Evolutionary conservation across 2,113 vertebrate species (phyloP), one percentile per base, ranked within the genome.

Genomic region (Entomyzon cyanotis): DNA sequence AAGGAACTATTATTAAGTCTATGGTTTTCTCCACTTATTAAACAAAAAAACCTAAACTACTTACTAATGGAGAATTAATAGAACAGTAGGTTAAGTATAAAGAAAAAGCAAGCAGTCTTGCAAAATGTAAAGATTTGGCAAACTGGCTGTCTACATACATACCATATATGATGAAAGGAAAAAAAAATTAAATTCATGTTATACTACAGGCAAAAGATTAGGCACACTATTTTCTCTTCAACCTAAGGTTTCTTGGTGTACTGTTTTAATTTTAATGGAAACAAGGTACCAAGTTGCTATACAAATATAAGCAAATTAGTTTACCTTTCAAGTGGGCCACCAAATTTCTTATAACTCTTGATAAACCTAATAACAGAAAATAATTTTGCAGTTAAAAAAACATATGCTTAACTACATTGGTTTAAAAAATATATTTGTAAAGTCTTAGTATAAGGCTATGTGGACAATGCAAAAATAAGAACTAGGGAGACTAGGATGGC

Each of bases 271-370:
- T 69, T 59, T 71, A 83, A 87, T 44, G 59, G 53, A 87, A 65
- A 87, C 9, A 69, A 85, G 21, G 33, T 94, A 78, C 16, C 39
- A 87, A 69, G 27, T 50, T 92, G 60, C 50, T 94, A 88, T 44
- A 81, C 35, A 93, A 93, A 80, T 82, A 81, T 73, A 88, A 77
- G 56, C 27, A 91, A 71, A 88, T 64, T 21, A 49, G 63, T 85
- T 97, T 97, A 99, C 99, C 99, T 98, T 98, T 99, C 99, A 84
- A 99, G 97, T 86, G 99, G 99, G 81, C 99, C 99, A 89, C 99
- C 99, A 97, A 99, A 99, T 96, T 99, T 99, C 96, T 99, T 99
- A 94, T 99, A 99, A 96, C 99, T 99, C 97, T 99, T 99, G 94
- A 99, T 99, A 98, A 99, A 99, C 96, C 99, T 99, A 98, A 55